Base-by-base conservation (phyloP, 1,140 invertebrate species). In the Phocides pigmalion region DNA sequence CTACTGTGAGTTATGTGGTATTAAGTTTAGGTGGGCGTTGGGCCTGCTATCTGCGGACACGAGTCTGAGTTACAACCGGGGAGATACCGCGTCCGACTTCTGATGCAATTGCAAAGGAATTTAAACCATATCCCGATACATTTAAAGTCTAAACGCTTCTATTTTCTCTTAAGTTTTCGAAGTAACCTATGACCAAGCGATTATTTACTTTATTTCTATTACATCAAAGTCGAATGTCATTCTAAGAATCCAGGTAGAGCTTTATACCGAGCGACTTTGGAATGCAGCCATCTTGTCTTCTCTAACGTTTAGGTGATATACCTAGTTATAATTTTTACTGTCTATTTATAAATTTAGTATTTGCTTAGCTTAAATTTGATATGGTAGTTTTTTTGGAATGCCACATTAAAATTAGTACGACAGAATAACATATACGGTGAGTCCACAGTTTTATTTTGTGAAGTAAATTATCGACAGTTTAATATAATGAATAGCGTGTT, bases 1-100 rank as follows among this genome's bases (percentile, higher is more conserved):
- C 81, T 59, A 73, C 69, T 76, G 77, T 89, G 84, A 89, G 75
- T 89, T 87, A 89, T 84, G 74, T 84, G 69, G 79, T 82, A 81
- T 84, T 79, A 84, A 84, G 76, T 85, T 79, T 79, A 80, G 79
- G 85, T 87, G 75, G 77, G 72, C 64, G 83, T 74, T 70, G 74
- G 64, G 77, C 72, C 69, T 72, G 72, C 70, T 82, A 84, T 84
- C 76, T 76, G 58, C 71, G 73, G 76, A 79, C 76, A 74, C 70
- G 66, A 47, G 65, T 68, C 44, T 78, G 76, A 79, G 62, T 79
- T 76, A 79, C 64, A 66, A 61, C 67, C 42, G 12, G 16, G 28
- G 68, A 68, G 76, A 79, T 79, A 79, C 67, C 58, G 59, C 51
- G 56, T 35, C 56, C 42, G 37, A 68, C 64, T 66, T 61, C 54